Conservation (phyloP, 2,888 invertebrate genomes). For the Apodemia duryi region DNA sequence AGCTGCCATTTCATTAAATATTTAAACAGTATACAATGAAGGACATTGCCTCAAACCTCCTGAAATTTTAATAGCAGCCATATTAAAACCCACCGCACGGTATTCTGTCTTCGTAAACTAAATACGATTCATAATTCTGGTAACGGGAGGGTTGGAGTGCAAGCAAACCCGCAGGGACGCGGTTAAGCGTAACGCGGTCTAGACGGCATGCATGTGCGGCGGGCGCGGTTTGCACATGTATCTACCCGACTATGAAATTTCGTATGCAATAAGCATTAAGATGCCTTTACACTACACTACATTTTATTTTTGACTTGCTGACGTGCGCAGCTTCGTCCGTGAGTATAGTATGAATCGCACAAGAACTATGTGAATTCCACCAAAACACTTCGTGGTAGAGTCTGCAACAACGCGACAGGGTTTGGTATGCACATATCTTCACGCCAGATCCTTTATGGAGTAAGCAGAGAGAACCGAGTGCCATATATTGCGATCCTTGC, state of each 20-base stretch:
- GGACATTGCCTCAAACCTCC: not conserved
- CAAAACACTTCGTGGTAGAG: too few relatives aligned
- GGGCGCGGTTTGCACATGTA: conserved; percentile 19
- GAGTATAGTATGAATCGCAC: too few relatives aligned
- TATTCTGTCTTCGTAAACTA: conserved; percentile 2
- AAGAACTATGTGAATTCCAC: too few relatives aligned
- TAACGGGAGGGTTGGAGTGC: not conserved
- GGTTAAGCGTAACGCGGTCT: conserved; percentile 19
- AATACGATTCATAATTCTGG: conserved; percentile 12
- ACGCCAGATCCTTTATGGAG: too few relatives aligned
- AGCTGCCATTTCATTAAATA: conserved; percentile 8
- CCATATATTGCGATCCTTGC: too few relatives aligned
- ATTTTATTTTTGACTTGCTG: too few relatives aligned
- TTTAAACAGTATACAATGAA: not conserved
- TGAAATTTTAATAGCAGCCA: conserved; percentile 8
- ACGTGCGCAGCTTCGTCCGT: too few relatives aligned
- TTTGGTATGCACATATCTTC: too few relatives aligned
- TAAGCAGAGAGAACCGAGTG: too few relatives aligned
- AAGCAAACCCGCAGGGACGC: conserved; percentile 18
- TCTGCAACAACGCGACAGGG: too few relatives aligned
- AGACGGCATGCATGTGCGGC: conserved; percentile 20
- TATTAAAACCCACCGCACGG: conserved; percentile 9
- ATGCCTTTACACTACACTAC: not conserved
- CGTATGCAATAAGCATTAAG: conserved; percentile 17
- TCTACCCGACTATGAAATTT: conserved; percentile 20